Conservation (phyloP, 2,797 vertebrate species). For the Acestrorhynchus altus region DNA sequence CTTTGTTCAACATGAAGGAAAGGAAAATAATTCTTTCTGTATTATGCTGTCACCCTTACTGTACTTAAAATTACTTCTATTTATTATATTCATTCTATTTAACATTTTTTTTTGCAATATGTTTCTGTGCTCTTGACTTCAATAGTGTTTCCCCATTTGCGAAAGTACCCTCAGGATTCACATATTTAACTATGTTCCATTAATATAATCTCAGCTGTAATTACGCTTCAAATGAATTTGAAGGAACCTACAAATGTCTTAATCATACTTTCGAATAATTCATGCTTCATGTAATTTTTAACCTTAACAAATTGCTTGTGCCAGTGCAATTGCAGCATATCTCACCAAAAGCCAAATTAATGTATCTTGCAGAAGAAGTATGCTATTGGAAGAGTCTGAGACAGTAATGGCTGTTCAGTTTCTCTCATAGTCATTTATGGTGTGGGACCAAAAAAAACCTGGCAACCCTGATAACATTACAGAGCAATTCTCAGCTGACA, state of each 20-base stretch:
- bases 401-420: not conserved
- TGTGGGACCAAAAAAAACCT: conserved; percentile 9
- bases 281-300: conserved; percentile 43
- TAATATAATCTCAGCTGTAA: conserved; percentile 18
- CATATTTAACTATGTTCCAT: conserved; percentile 23
- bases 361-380: conserved; percentile 33
- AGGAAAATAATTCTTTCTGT: too few relatives aligned
- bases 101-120: conserved; percentile 13
- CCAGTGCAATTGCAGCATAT: conserved; percentile 26
- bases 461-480: conserved; percentile 23
- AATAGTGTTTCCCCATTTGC: not conserved
- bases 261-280: conserved; percentile 55
- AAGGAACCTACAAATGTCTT: conserved; percentile 41
- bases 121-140: conserved; percentile 24
- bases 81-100: not conserved
- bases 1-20: too few relatives aligned
- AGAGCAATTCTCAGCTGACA: not conserved
- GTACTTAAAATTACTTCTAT: not conserved
- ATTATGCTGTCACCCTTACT: not conserved
- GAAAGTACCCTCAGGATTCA: not conserved
- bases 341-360: conserved; percentile 28
- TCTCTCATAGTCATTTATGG: conserved; percentile 11
- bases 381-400: conserved; percentile 6
- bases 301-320: conserved; percentile 34
- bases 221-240: conserved; percentile 41